phyloP scores from a whole-genome alignment of 2,888 invertebrate genomes.

The Tinea semifulvella region DNA sequence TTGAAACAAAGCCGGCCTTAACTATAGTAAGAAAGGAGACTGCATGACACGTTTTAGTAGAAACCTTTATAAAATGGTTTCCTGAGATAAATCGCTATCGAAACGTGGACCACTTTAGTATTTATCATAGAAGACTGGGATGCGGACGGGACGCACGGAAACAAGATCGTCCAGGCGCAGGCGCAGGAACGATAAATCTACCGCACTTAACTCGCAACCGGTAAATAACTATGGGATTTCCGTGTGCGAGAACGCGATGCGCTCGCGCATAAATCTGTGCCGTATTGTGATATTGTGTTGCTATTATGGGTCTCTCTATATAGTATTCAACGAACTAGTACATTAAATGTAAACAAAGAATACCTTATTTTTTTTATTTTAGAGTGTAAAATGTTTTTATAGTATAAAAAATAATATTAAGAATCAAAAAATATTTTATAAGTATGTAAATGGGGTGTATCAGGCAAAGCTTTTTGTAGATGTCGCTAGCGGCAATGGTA shows the following conservation, averaged over 20 bases:
- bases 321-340: too few relatives aligned
- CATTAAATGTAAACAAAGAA: too few relatives aligned
- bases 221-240: slow-evolving; percentile 68
- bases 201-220: slow-evolving; percentile 65
- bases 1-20: too few relatives aligned
- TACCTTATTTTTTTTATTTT: too few relatives aligned
- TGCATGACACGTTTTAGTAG: not conserved
- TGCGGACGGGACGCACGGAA: slow-evolving; percentile 40
- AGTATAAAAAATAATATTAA: too few relatives aligned
- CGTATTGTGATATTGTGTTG: slow-evolving; percentile 67
- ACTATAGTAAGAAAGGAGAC: too few relatives aligned
- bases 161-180: slow-evolving; percentile 47
- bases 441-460: too few relatives aligned
- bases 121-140: slow-evolving; percentile 30
- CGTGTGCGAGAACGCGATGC: slow-evolving; percentile 63
- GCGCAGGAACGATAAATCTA: slow-evolving; percentile 59
- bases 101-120: slow-evolving; percentile 19
- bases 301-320: slow-evolving; percentile 49
- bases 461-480: too few relatives aligned
- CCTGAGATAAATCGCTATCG: slow-evolving; percentile 14
- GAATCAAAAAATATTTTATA: too few relatives aligned
- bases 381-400: too few relatives aligned
- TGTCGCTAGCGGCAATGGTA: too few relatives aligned
- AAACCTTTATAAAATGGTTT: slow-evolving; percentile 2
- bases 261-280: slow-evolving; percentile 63